Evolutionary conservation across 2,113 vertebrate species (phyloP), one percentile per base, ranked within the genome.

Genomic region (Neodon shergylaensis): DNA sequence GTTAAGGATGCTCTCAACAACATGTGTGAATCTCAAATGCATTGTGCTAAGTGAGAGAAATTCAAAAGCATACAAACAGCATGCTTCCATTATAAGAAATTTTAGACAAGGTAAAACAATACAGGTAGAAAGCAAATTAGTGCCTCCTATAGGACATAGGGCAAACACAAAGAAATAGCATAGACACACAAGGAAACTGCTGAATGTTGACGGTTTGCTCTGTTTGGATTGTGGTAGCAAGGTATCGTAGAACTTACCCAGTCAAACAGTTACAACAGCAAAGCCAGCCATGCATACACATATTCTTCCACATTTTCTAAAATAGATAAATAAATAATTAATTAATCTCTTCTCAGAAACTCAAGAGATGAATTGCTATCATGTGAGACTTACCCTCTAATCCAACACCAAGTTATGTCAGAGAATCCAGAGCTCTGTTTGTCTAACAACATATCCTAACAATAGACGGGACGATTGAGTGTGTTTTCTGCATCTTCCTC

Each of bases 231-330:
- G 8, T 76, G 10, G 19, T 82, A 24, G 17, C 13, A 73, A 44
- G 63, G 22, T 65, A 79, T 90, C 17, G 96, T 10, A 96, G 70
- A 95, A 87, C 7, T 73, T 85, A 52, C n/a, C 33, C 78, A 89
- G 61, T 66, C 54, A 39, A 21, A 77, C 13, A 79, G n/a, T 68
- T 95, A 86, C 87, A 68, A 87, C 58, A 66, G 17, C 17, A 28
- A 82, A 89, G 24, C 63, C 77, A 61, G 1, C 33, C 33, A 77
- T 9, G n/a, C 44, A 13, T 1, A 65, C 63, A 17, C 28, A 44
- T 39, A 88, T 68, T 28, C 1, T 66, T 86, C 31, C 2, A 58
- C 13, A 22, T 81, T 93, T 66, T 24, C 4, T 4, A 52, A 76
- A 66, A 81, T 3, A 72, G 17, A n/a, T 72, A 70, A 7, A 19